Conservation (phyloP, 2,888 invertebrate genomes). For the Rhorus exstirpatorius region DNA sequence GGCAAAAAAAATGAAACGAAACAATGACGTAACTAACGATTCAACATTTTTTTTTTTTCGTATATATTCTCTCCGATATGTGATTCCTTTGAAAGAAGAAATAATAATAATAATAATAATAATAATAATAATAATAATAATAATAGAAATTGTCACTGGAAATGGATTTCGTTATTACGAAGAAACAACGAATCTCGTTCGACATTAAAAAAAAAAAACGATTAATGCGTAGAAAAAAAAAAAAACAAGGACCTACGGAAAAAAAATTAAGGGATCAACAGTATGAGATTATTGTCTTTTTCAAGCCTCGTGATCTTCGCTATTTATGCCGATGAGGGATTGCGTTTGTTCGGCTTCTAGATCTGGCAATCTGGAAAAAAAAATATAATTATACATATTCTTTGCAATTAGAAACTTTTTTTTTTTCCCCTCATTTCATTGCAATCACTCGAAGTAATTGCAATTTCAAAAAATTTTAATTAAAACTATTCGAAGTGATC, state of each 20-base stretch:
- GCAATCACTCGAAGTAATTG: too few relatives aligned
- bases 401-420: too few relatives aligned
- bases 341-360: slow-evolving; percentile 90
- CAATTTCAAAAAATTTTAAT: too few relatives aligned
- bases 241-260: slow-evolving; percentile 15
- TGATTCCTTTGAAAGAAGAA: slow-evolving; percentile 35
- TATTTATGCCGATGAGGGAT: slow-evolving; percentile 89
- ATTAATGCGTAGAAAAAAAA: slow-evolving; percentile 16
- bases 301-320: slow-evolving; percentile 88
- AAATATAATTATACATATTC: too few relatives aligned
- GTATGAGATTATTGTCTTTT: slow-evolving; percentile 79
- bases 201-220: not conserved
- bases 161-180: slow-evolving; percentile 17
- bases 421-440: too few relatives aligned
- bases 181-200: slow-evolving; percentile 9
- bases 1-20: slow-evolving; percentile 19
- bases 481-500: too few relatives aligned
- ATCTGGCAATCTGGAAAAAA: slow-evolving; percentile 87
- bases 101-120: not conserved
- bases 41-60: slow-evolving; percentile 7
- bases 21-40: slow-evolving; percentile 28
- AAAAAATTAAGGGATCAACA: slow-evolving; percentile 20
- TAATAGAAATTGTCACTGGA: slow-evolving; percentile 23
- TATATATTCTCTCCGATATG: slow-evolving; percentile 50
- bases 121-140: not conserved